Base-by-base conservation (phyloP, 2,113 vertebrate genomes). In the Marmota monax region DNA sequence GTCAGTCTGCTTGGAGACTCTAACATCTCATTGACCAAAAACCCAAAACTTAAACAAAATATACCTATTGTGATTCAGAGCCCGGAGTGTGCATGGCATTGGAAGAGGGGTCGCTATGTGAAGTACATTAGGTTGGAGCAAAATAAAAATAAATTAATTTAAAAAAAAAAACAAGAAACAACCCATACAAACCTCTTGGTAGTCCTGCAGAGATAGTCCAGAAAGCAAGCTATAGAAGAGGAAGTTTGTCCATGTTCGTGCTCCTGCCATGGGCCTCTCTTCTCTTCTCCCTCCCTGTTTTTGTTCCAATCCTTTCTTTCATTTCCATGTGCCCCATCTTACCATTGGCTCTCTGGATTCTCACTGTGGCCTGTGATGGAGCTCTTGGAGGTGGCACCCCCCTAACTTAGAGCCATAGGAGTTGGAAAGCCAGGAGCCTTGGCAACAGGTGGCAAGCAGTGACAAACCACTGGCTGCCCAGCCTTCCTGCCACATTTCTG, bases 231-330 rank as follows among this genome's bases (percentile, higher is more conserved):
- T 45, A 4, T 27, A 17, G 42, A 56, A 85, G 37, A 32, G 32
- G 45, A 74, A 34, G 67, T 45, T 48, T 18, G 13, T 51, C 1
- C 25, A 10, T 18, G 3, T 17, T 0, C 1, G 0, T 2, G 8
- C 23, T 78, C 29, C 56, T 25, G 17, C 58, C 48, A 2, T 0
- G 42, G 37, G 5, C 13, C 63, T 58, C 77, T 63, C 16, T 37
- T 42, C 22, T 1, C n/a, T 42, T 11, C 48, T 34, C 39, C 16
- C 17, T 63, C 48, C 53, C 14, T 84, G 61, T 51, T 80, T 14
- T 67, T n/a, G 51, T 58, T 23, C 20, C 20, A 2, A 22, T 58
- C 56, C 20, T 22, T 58, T 58, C 56, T 58, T 29, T 32, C 32
- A 18, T 17, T 88, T 11, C 78, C 8, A 76, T 29, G 0, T 16